Evolutionary conservation across 2,113 vertebrate species (phyloP), one percentile per base, ranked within the genome.

Genomic region (Neolamprologus sp.): DNA sequence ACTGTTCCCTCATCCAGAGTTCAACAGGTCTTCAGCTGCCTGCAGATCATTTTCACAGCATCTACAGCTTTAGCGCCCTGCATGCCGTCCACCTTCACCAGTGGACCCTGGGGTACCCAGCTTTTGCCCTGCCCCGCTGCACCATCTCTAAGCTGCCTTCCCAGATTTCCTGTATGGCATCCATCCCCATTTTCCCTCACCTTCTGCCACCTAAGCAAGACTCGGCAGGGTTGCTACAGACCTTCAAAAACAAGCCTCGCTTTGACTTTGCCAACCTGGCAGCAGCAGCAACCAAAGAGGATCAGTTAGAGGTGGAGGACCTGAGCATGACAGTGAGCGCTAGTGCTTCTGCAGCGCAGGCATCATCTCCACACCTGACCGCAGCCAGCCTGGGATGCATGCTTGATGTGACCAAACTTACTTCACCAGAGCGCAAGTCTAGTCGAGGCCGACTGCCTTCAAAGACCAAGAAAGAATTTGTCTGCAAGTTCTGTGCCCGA

Each of bases 381-480:
- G 94, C 97, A 55, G 88, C 82, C 9, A 19, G 89, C 79, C 93
- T 98, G n/a, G 97, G 98, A 2, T 97, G 98, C 86, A 97, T 99
- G 81, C 96, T 99, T 42, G 98, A 99, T 53, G 97, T 97, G 65
- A 97, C 97, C 95, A 99, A 99, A 95, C 96, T 99, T 21, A 97
- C 97, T 4, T 98, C 98, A 0, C 97, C 98, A 0, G 99, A 99
- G 92, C 98, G 98, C 93, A 99, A 99, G 94, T 98, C 98, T 49
- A 98, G 97, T 0, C 95, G 98, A 5, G 99, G 99, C 63, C 97
- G 99, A 19, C 96, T 99, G 90, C 98, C 98, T 0, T 99, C 98
- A 82, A 99, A 99, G 96, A 99, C 98, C 92, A 99, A 99, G 96
- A 99, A 99, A 94, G 99, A 99, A 91, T 99, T 99, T 40, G 98